Conservation (phyloP, 2,797 vertebrate species). For the Hylomyscus alleni region DNA sequence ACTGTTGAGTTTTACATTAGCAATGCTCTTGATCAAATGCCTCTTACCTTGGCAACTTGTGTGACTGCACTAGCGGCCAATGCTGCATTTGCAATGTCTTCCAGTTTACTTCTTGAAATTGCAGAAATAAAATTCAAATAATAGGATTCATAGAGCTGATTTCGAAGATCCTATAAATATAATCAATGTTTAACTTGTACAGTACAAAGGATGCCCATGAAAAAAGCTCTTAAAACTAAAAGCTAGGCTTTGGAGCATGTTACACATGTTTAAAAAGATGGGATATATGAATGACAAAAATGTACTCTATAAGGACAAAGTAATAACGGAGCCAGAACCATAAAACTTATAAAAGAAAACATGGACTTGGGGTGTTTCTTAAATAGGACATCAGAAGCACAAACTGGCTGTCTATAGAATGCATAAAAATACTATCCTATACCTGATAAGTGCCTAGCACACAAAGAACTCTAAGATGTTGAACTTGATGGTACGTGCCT, state of each 20-base stretch:
- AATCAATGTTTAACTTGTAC: constrained; percentile 64
- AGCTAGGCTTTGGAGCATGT: constrained; percentile 41
- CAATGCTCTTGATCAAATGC: not conserved
- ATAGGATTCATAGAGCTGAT: constrained; percentile 97
- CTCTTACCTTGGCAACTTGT: constrained; percentile 96
- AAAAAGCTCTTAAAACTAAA: constrained; percentile 46
- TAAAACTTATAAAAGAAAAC: constrained; percentile 32
- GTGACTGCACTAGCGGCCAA: constrained; percentile 95
- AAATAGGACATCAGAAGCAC: not conserved
- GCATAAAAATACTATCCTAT: constrained; percentile 1
- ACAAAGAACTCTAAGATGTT: no score
- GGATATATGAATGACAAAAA: constrained; percentile 26
- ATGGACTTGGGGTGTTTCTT: not conserved
- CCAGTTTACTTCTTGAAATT: constrained; percentile 98
- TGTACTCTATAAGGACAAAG: constrained; percentile 51
- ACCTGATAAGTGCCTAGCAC: not conserved
- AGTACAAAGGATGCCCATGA: constrained; percentile 32
- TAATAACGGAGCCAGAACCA: not conserved
- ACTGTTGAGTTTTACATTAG: constrained; percentile 24
- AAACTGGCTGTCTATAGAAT: not conserved
- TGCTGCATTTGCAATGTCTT: constrained; percentile 98
- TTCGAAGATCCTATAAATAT: constrained; percentile 95
- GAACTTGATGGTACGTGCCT: not conserved
- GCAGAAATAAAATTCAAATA: constrained; percentile 99
- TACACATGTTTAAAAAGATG: constrained; percentile 16